These are phyloP conservation scores for Opisthograptis luteolata DNA, from an alignment of 2,888 invertebrate genomes.

Conservation along the genomic window DNA sequence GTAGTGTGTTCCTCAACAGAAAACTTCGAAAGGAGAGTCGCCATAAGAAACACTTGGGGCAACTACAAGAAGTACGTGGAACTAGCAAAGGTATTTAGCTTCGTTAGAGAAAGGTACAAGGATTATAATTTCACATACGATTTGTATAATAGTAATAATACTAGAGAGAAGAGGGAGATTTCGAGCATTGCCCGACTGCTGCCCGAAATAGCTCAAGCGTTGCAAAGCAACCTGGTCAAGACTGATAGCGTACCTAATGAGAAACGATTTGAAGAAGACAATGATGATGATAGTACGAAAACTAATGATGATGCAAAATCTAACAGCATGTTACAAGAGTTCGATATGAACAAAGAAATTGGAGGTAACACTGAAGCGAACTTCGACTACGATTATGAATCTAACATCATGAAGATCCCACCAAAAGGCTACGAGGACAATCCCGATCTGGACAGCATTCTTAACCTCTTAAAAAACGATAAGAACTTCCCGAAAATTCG, in stretches of 20 bases:
- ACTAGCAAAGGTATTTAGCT: slow-evolving; percentile 55
- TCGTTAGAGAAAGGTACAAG: slow-evolving; percentile 60
- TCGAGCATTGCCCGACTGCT: slow-evolving; percentile 58
- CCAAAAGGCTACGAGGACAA: slow-evolving; percentile 65
- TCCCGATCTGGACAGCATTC: slow-evolving; percentile 57
- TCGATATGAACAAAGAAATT: slow-evolving; percentile 73
- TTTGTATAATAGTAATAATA: slow-evolving; percentile 51
- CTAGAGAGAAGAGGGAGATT: slow-evolving; percentile 53
- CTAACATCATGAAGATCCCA: slow-evolving; percentile 78
- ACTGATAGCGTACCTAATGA: slow-evolving; percentile 57
- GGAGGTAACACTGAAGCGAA: slow-evolving; percentile 53
- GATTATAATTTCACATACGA: slow-evolving; percentile 70
- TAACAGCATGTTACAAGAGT: slow-evolving; percentile 62
- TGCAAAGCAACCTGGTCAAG: slow-evolving; percentile 58
- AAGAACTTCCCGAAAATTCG: slow-evolving; percentile 50
- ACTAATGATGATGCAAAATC: slow-evolving; percentile 46
- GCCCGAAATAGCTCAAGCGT: slow-evolving; percentile 67
- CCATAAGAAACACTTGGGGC: slow-evolving; percentile 90
- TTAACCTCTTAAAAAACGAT: slow-evolving; percentile 54
- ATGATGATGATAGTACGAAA: not conserved
- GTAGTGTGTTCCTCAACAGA: slow-evolving; percentile 90
- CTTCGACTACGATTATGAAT: slow-evolving; percentile 67
- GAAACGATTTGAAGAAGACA: slow-evolving; percentile 54
- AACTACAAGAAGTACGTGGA: slow-evolving; percentile 67
- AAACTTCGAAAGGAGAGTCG: slow-evolving; percentile 86